These are phyloP conservation scores for Ploceus nigricollis DNA, from an alignment of 2,113 vertebrate genomes.

Conservation along the genomic window DNA sequence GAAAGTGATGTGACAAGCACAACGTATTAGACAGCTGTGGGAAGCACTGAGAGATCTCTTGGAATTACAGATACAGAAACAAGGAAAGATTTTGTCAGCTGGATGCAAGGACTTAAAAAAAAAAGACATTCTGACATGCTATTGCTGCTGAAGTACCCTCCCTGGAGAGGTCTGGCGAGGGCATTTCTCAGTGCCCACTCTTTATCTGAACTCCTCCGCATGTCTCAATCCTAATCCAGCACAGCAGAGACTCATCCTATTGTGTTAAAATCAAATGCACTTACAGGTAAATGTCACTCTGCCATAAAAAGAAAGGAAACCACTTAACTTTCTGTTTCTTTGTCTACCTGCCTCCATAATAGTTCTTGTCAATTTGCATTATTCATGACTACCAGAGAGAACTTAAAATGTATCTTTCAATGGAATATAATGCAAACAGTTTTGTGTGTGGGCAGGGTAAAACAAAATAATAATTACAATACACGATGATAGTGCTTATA, in stretches of 20 bases:
- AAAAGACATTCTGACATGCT: conserved; percentile 46
- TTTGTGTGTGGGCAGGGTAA: conserved; percentile 52
- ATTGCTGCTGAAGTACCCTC: conserved; percentile 39
- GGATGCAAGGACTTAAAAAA: conserved; percentile 11
- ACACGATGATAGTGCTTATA: neutral
- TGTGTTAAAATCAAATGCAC: conserved; percentile 63
- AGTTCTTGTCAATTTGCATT: conserved; percentile 66
- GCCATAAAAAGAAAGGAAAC: conserved; percentile 56
- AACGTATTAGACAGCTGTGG: conserved; percentile 56
- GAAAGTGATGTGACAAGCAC: conserved; percentile 47
- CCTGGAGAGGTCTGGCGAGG: conserved; percentile 53
- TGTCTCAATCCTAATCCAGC: conserved; percentile 56
- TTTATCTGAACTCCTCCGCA: conserved; percentile 63
- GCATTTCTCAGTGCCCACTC: conserved; percentile 63
- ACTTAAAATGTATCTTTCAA: conserved; percentile 42
- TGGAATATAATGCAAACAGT: conserved; percentile 38
- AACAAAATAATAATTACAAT: conserved; percentile 65
- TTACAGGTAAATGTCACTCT: conserved; percentile 63
- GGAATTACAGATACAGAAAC: conserved; percentile 51
- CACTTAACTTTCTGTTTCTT: conserved; percentile 62
- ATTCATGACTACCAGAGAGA: conserved; percentile 53
- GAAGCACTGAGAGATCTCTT: conserved; percentile 52
- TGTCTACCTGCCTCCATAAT: conserved; percentile 49
- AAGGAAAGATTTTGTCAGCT: conserved; percentile 57
- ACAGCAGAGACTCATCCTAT: conserved; percentile 52